Conservation (phyloP, 2,113 vertebrate genomes). For the Xerus inauris region DNA sequence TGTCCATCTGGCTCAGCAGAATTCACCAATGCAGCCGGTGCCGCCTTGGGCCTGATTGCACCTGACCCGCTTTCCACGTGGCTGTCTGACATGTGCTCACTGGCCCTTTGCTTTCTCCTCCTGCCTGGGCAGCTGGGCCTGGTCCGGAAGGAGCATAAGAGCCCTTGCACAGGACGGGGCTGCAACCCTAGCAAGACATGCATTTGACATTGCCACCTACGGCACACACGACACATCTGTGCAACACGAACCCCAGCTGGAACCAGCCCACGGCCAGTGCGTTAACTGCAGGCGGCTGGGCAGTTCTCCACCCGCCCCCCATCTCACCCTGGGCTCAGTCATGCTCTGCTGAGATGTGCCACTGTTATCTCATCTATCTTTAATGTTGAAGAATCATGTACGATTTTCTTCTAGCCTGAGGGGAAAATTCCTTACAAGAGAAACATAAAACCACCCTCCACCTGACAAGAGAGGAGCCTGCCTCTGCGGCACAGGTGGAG, state of each 20-base stretch:
- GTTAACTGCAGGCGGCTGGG: no score
- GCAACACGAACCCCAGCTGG: no score
- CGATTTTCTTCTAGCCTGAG: not conserved
- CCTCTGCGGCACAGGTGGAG: no score
- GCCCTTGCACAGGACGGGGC: no score
- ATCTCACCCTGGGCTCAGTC: rapidly evolving
- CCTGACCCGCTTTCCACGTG: rapidly evolving
- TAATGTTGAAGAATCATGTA: no score
- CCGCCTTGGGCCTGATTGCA: rapidly evolving
- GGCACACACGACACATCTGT: rapidly evolving
- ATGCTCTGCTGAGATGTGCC: not conserved
- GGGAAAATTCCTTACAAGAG: not conserved
- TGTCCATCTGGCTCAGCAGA: not conserved
- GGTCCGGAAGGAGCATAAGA: not conserved
- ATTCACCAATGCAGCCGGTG: rapidly evolving
- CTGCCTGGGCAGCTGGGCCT: not conserved
- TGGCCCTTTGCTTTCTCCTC: not conserved
- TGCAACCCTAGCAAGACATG: not conserved
- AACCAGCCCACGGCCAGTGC: no score
- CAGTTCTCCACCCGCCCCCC: no score
- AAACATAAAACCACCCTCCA: rapidly evolving
- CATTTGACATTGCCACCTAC: not conserved
- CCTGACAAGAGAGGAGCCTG: no score
- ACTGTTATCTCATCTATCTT: no score
- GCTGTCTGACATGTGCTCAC: rapidly evolving